phyloP scores from a whole-genome alignment of 2,797 vertebrate genomes.

The Nannoperca obscura region DNA sequence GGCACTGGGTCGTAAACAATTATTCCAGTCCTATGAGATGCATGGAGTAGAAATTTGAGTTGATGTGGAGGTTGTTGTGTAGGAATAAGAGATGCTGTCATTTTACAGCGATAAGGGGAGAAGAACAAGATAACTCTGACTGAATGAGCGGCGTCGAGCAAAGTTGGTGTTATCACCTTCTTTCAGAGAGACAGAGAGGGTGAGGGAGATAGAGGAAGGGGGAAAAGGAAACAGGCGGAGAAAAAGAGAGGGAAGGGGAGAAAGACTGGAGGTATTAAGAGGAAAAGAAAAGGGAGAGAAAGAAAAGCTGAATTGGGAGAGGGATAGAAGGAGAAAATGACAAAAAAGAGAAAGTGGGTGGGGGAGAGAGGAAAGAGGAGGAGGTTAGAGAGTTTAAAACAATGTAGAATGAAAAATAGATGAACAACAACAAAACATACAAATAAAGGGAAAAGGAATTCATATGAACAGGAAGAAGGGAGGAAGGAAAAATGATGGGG shows the following conservation, averaged over 20 bases:
- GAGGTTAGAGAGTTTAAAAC: neutral
- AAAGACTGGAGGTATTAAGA: conserved; percentile 11
- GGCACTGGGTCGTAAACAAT: conserved; percentile 62
- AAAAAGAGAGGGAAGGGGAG: conserved; percentile 1
- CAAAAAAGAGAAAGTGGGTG: neutral
- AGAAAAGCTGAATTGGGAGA: too few species aligned
- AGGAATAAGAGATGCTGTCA: conserved; percentile 77
- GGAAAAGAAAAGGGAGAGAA: conserved; percentile 24
- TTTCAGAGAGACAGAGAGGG: conserved; percentile 48
- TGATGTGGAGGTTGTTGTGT: conserved; percentile 55
- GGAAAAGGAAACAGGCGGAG: neutral
- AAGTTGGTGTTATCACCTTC: conserved; percentile 68
- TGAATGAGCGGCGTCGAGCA: conserved; percentile 57
- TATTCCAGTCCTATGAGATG: conserved; percentile 48
- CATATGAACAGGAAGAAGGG: neutral
- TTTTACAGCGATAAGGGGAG: conserved; percentile 76
- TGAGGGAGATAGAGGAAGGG: conserved; percentile 1
- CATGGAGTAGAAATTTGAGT: conserved; percentile 21
- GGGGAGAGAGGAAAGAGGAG: neutral
- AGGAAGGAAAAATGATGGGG: neutral
- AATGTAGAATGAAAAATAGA: neutral
- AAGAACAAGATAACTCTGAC: conserved; percentile 80
- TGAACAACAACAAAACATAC: neutral
- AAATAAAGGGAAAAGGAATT: neutral
- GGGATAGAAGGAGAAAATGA: too few species aligned